Evolutionary conservation across 1,140 invertebrate genomes (phyloP).

Genomic region (Pachyrhynchus sulphureomaculatus): DNA sequence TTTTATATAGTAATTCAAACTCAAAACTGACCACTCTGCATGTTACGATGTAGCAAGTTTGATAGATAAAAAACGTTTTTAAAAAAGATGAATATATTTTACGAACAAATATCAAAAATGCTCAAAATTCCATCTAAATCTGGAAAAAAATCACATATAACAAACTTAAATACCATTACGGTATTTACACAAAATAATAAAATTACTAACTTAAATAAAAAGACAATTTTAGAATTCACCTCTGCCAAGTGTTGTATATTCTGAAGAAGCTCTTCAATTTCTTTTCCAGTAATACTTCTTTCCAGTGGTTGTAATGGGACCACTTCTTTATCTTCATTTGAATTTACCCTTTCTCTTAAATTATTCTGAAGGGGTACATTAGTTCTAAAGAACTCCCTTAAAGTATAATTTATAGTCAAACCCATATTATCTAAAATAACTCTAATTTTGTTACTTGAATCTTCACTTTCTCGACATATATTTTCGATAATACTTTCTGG

Average conservation of each 20-base stretch:
- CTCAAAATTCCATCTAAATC: neutral
- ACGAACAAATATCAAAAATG: neutral
- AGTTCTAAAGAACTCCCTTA: conserved; percentile 10
- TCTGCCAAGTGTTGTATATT: neutral
- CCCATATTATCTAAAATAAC: conserved; percentile 13
- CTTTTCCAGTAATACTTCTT: neutral
- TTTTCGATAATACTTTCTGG: neutral
- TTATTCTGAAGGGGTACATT: neutral
- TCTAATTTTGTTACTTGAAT: neutral
- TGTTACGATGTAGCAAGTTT: too few relatives aligned
- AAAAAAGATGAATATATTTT: neutral
- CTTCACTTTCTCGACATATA: neutral
- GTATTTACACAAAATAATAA: conserved; percentile 9
- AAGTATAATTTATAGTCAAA: conserved; percentile 10
- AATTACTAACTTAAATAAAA: conserved; percentile 11
- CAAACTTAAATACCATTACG: neutral
- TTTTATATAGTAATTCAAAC: too few relatives aligned
- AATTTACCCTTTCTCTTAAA: neutral
- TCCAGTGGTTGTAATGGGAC: neutral
- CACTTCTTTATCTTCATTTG: neutral
- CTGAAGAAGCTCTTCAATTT: neutral
- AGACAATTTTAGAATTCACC: conserved; percentile 6
- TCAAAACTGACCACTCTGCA: too few relatives aligned
- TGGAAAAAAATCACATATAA: neutral
- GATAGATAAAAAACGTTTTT: too few relatives aligned